Evolutionary conservation across 2,797 vertebrate species (phyloP).

Genomic region (Sylvia borin): DNA sequence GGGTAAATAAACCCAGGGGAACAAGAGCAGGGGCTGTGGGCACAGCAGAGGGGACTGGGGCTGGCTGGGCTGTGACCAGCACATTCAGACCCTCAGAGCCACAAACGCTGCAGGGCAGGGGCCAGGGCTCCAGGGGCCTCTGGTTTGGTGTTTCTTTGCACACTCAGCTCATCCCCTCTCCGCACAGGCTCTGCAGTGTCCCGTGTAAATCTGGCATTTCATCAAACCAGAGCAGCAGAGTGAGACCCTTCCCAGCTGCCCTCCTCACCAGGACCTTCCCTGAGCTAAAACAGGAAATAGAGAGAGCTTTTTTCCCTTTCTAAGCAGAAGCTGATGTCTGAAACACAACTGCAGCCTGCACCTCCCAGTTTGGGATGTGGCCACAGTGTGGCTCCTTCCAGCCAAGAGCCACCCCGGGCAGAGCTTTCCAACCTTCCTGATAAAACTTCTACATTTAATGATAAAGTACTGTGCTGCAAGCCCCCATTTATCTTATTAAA

Average conservation of each 20-base stretch:
- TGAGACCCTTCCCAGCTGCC: not conserved
- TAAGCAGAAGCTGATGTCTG: not conserved
- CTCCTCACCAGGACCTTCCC: not conserved
- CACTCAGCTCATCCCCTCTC: not conserved
- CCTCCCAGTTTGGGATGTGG: not conserved
- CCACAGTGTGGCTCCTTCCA: not conserved
- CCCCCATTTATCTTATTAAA: slow-evolving; percentile 47
- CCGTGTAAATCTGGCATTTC: not conserved
- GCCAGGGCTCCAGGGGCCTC: not conserved
- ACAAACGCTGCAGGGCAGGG: not conserved
- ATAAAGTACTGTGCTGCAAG: not conserved
- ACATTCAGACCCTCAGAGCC: not conserved
- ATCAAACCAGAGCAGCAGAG: not conserved
- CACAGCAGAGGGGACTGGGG: not conserved
- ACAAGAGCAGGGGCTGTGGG: not conserved
- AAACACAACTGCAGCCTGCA: not conserved
- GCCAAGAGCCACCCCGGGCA: not conserved
- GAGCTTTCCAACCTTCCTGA: not conserved
- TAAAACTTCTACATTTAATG: not conserved
- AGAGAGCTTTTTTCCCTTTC: not conserved
- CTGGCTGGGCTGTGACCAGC: not conserved
- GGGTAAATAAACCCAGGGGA: not conserved
- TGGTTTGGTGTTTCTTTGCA: not conserved
- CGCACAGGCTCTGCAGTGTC: not conserved
- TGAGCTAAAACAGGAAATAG: not conserved